Evolutionary conservation across 2,113 vertebrate genomes (phyloP).

Genomic region (Glaucomys volans): DNA sequence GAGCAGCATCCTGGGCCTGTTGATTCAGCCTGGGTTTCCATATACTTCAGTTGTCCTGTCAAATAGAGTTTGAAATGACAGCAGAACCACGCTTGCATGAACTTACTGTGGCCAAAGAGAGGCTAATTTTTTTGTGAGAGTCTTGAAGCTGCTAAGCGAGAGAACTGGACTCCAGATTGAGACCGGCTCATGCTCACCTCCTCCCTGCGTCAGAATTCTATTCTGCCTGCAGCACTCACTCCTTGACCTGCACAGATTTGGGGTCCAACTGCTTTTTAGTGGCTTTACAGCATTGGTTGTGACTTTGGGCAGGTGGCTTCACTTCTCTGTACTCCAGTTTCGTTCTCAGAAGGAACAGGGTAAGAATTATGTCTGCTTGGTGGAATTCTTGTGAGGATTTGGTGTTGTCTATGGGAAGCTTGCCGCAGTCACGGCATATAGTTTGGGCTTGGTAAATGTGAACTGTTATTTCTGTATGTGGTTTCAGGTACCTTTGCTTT

Average conservation of each 20-base stretch:
- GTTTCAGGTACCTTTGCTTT: neutral
- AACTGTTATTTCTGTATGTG: neutral
- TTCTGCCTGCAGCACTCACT: neutral
- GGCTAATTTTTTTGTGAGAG: neutral
- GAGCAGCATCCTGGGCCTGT: neutral
- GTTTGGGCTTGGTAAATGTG: neutral
- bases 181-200: neutral
- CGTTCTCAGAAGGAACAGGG: neutral
- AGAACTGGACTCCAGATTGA: neutral
- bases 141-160: neutral
- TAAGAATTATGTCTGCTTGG: conserved; percentile 21
- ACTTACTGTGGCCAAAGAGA: neutral
- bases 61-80: neutral
- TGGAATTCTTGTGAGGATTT: neutral
- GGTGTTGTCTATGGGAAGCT: neutral
- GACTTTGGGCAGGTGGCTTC: conserved; percentile 3
- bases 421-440: neutral
- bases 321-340: neutral
- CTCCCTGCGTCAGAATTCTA: neutral
- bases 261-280: neutral
- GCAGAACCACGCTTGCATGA: neutral
- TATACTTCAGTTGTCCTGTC: neutral
- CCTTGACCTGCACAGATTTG: neutral
- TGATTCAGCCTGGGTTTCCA: neutral
- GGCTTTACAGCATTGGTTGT: neutral